Evolutionary conservation across 2,888 invertebrate genomes (phyloP).

Genomic region (Eurytoma adleriae): DNA sequence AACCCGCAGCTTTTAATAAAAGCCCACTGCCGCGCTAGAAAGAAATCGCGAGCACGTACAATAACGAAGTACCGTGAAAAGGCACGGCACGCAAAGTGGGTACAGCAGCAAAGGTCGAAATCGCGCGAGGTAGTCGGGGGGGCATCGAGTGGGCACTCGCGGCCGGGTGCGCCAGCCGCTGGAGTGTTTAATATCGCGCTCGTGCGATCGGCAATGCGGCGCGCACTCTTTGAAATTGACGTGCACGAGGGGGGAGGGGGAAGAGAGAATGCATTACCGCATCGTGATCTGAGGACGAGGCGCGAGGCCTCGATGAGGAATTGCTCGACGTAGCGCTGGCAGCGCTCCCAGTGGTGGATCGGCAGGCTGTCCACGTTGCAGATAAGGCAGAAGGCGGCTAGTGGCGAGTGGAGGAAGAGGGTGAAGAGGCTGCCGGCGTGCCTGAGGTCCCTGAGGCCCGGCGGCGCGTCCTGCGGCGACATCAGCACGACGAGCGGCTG

Average conservation of each 20-base stretch:
- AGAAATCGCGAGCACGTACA: too few relatives aligned
- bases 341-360: slow-evolving; percentile 93
- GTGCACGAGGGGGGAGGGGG: not conserved
- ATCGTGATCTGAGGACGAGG: slow-evolving; percentile 87
- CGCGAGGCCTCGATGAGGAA: slow-evolving; percentile 93
- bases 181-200: too few relatives aligned
- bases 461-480: slow-evolving; percentile 94
- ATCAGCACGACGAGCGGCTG: slow-evolving; percentile 95
- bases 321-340: slow-evolving; percentile 90
- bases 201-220: too few relatives aligned
- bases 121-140: too few relatives aligned
- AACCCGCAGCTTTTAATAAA: too few relatives aligned
- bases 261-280: slow-evolving; percentile 79
- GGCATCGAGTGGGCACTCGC: too few relatives aligned
- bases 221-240: too few relatives aligned
- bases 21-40: too few relatives aligned
- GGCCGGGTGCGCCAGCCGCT: too few relatives aligned
- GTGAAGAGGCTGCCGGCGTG: slow-evolving; percentile 96
- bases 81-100: too few relatives aligned
- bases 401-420: slow-evolving; percentile 94
- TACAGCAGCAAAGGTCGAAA: too few relatives aligned
- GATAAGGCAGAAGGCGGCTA: slow-evolving; percentile 93
- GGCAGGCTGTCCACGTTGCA: slow-evolving; percentile 92
- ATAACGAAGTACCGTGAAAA: too few relatives aligned
- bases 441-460: slow-evolving; percentile 87